A percentile compares a stretch with the other conserved stretches of the same genome.
phyloP scores from a whole-genome alignment of 2,888 invertebrate genomes.

The Oxycera nigricornis region DNA sequence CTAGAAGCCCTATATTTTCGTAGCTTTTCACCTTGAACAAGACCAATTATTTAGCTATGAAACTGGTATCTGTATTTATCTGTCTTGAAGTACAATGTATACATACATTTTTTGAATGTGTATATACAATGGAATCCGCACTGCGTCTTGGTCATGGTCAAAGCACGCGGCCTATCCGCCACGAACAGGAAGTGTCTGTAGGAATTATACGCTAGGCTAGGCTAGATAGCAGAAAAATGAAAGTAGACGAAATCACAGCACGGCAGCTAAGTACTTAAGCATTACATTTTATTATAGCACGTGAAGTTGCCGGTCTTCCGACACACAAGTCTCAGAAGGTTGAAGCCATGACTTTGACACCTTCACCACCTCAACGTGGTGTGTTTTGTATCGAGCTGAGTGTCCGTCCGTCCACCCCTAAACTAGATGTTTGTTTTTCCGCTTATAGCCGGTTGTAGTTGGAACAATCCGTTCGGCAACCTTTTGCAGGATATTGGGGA shows the following conservation, averaged over 20 bases:
- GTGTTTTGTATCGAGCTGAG: neutral
- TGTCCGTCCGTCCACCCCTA: neutral
- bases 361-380: neutral
- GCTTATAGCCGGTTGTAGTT: too few relatives aligned
- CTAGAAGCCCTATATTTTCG: neutral
- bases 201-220: constrained; percentile 9
- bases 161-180: neutral
- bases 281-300: neutral
- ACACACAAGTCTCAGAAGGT: too few relatives aligned
- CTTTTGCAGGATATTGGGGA: too few relatives aligned
- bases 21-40: constrained; percentile 3
- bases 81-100: neutral
- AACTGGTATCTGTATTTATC: neutral
- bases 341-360: neutral
- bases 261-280: too few relatives aligned
- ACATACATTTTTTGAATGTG: neutral
- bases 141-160: constrained; percentile 4
- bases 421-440: too few relatives aligned
- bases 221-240: neutral
- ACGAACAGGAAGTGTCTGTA: neutral
- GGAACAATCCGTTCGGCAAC: too few relatives aligned
- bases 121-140: constrained; percentile 4
- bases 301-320: neutral
- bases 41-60: neutral
- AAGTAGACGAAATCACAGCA: neutral